A percentile compares a stretch with the other conserved stretches of the same genome.
phyloP scores from a whole-genome alignment of 2,888 invertebrate species.

The Mesorhabditis sp. region DNA sequence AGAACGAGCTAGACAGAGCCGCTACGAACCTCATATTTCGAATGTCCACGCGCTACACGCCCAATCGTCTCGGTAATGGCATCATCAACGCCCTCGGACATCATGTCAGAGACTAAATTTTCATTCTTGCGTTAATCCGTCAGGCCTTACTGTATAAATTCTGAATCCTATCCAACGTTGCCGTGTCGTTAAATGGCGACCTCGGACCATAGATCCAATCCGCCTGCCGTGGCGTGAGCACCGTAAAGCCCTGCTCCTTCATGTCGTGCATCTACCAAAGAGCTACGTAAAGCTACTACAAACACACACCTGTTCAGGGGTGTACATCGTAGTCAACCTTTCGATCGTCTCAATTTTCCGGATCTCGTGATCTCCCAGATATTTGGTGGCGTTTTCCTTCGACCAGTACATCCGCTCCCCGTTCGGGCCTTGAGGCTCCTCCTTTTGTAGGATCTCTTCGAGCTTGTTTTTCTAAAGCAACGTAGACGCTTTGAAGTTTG shows the following conservation, averaged over 20 bases:
- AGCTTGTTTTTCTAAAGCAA: conserved; percentile 1
- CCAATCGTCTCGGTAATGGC: conserved; percentile 11
- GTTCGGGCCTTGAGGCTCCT: conserved; percentile 15
- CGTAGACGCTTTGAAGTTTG: neutral
- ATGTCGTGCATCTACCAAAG: neutral
- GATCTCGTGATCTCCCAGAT: neutral
- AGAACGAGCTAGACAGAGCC: no score
- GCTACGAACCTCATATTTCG: conserved; percentile 17
- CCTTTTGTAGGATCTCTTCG: conserved; percentile 12
- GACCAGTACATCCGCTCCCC: conserved; percentile 42
- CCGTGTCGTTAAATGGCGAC: conserved; percentile 5
- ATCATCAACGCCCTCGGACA: neutral
- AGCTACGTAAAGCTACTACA: neutral
- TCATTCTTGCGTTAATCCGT: neutral
- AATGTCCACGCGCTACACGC: conserved; percentile 20
- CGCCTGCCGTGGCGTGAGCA: neutral
- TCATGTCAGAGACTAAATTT: conserved; percentile 1
- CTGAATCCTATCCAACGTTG: neutral
- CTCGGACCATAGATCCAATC: neutral
- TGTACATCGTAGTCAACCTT: neutral
- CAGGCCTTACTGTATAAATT: neutral
- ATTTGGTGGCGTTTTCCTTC: conserved; percentile 39
- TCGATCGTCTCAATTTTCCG: neutral
- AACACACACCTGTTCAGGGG: neutral
- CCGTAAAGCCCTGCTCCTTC: neutral